phyloP scores from a whole-genome alignment of 2,113 vertebrate species.

The Silurus asotus region DNA sequence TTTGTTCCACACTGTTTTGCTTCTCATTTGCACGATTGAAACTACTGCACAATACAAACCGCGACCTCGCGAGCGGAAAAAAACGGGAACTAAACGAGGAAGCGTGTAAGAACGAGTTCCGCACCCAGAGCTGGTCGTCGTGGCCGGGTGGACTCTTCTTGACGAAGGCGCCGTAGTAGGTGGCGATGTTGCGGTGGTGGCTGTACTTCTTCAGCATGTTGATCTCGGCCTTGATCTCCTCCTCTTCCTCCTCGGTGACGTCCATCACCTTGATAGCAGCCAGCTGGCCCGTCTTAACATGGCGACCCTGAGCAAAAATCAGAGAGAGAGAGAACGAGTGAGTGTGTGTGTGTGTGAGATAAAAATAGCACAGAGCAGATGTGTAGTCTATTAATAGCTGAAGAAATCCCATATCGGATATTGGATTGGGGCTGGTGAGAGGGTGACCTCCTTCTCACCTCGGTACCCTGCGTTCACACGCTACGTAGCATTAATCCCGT shows the following conservation, averaged over 20 bases:
- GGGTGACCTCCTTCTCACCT: not conserved
- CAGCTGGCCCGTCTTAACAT: slow-evolving; percentile 90
- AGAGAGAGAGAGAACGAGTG: not conserved
- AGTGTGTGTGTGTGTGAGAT: not conserved
- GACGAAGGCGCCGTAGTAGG: slow-evolving; percentile 91
- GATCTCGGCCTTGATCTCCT: slow-evolving; percentile 94
- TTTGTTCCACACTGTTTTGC: not conserved
- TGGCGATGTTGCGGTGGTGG: slow-evolving; percentile 92
- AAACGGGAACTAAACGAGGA: not conserved
- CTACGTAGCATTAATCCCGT: not conserved
- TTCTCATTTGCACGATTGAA: not conserved
- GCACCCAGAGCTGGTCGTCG: slow-evolving; percentile 90
- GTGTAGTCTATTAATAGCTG: slow-evolving; percentile 37
- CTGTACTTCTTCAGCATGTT: slow-evolving; percentile 96
- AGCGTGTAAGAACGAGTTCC: not conserved
- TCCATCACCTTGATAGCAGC: slow-evolving; percentile 96
- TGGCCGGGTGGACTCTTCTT: slow-evolving; percentile 94
- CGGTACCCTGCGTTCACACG: not conserved
- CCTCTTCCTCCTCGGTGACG: slow-evolving; percentile 91
- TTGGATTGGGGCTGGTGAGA: not conserved
- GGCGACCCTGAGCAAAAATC: slow-evolving; percentile 75
- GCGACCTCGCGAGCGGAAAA: not conserved
- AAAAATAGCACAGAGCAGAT: slow-evolving; percentile 33
- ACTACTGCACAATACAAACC: not conserved
- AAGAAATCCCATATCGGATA: not conserved